Base-by-base conservation (phyloP, 2,797 vertebrate genomes). In the Limosa lapponica region DNA sequence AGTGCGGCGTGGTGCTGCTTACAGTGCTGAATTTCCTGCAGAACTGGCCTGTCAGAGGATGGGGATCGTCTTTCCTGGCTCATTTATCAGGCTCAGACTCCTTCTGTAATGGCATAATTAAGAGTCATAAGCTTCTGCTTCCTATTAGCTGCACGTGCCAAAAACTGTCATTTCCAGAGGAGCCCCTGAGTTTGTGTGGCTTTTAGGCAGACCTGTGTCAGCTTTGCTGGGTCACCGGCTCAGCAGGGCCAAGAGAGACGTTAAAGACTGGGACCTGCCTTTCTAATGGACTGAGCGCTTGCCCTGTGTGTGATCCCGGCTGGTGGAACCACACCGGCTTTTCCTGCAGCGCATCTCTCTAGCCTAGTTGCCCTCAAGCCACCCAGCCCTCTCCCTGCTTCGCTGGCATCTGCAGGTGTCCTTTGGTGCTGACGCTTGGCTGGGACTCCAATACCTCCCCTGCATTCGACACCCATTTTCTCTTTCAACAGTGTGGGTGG, bases 21-120 rank as follows among this genome's bases (percentile, higher is more conserved):
- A 95, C 48, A 0, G 73, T 64, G 96, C 74, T 69, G 95, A 95
- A 95, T 94, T 96, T 95, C 95, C 80, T 94, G 95, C 58, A 90
- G 72, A 95, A 95, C 95, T 93, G 92, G 95, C 92, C 93, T 19
- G 71, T 51, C 90, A n/a, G 64, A 93, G 70, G 62, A 87, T 84
- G 64, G 66, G 70, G 55, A 82, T 93, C 64, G 28, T 87, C 81
- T 87, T 93, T 92, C 86, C 64, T 77, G 58, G 51, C 89, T 95
- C 48, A 57, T 82, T 92, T 94, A 90, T 93, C 86, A 89, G 77
- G 36, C 82, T 92, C 74, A 62, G 54, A 25, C 69, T 94, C 52
- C 61, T 80, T 79, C 61, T 65, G 30, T 84, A 72, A 80, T 89
- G 70, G 80, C 62, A 41, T 95, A 80, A 89, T 89, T 77, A 82